Conservation (phyloP, 2,797 vertebrate species). For the Dendrocincla fuliginosa region DNA sequence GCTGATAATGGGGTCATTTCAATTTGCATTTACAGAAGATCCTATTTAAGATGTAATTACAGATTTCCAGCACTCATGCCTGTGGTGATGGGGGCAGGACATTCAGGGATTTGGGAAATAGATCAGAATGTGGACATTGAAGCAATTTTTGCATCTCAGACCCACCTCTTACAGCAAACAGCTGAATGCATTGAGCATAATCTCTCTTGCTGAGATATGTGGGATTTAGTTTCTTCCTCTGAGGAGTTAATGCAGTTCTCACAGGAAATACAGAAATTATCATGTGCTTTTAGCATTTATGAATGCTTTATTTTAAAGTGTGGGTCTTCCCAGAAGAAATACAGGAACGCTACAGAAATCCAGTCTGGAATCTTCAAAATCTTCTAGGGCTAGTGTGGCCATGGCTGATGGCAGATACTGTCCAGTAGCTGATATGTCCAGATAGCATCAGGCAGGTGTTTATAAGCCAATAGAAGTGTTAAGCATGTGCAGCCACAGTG, state of each 20-base stretch:
- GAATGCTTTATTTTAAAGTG: not conserved
- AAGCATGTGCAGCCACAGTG: not conserved
- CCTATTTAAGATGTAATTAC: constrained; percentile 34
- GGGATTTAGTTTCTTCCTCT: not conserved
- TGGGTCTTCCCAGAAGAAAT: not conserved
- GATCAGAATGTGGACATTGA: not conserved
- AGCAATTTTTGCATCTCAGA: not conserved
- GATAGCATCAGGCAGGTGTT: not conserved
- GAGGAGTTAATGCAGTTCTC: not conserved
- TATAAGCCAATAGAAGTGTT: not conserved
- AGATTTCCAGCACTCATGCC: not conserved
- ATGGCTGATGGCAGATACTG: not conserved
- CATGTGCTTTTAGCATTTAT: not conserved
- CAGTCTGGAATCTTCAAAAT: not conserved
- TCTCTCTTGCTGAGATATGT: not conserved
- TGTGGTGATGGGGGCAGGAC: not conserved
- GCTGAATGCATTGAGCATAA: not conserved
- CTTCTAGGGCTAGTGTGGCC: not conserved
- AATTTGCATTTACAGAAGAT: not conserved
- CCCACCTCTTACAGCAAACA: not conserved
- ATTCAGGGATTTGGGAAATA: not conserved
- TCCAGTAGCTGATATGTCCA: not conserved
- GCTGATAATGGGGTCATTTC: not conserved
- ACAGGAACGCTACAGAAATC: not conserved
- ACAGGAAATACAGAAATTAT: not conserved